A percentile compares a stretch with the other conserved stretches of the same genome.
Evolutionary conservation across 2,888 invertebrate genomes (phyloP).

Genomic region (Amphiduros pacificus): DNA sequence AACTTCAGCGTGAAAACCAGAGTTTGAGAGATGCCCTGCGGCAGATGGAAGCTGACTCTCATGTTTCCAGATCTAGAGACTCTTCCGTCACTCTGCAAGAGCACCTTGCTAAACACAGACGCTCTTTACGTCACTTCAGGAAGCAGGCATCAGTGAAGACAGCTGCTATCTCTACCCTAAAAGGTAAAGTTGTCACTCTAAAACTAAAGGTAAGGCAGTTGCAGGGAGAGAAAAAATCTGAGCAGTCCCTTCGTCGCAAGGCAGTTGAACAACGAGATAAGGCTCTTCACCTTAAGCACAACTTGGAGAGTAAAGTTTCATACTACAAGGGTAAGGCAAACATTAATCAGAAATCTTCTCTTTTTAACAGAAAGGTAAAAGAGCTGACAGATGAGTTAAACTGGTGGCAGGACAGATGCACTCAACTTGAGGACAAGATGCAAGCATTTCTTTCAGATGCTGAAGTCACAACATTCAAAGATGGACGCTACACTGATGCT

Average conservation of each 20-base stretch:
- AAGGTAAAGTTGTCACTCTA: no score
- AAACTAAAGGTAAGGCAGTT: no score
- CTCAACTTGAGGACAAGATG: not conserved
- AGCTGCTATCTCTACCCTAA: no score
- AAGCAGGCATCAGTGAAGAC: no score
- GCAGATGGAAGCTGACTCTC: no score
- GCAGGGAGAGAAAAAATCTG: no score
- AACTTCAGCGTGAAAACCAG: not conserved
- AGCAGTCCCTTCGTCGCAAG: no score
- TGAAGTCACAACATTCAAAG: not conserved
- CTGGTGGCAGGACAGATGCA: not conserved
- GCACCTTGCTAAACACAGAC: no score
- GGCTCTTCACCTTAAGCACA: not conserved
- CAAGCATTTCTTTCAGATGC: not conserved
- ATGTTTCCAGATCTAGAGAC: no score
- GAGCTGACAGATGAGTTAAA: not conserved
- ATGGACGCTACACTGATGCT: not conserved
- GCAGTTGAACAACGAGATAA: not conserved
- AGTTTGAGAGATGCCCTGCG: not conserved
- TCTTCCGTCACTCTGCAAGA: no score
- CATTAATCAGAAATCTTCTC: not conserved
- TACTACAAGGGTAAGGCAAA: not conserved
- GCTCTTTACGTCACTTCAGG: no score
- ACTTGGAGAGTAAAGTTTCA: not conserved
- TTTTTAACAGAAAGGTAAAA: no score